phyloP scores from a whole-genome alignment of 2,888 invertebrate genomes.

The Physocephala rufipes region DNA sequence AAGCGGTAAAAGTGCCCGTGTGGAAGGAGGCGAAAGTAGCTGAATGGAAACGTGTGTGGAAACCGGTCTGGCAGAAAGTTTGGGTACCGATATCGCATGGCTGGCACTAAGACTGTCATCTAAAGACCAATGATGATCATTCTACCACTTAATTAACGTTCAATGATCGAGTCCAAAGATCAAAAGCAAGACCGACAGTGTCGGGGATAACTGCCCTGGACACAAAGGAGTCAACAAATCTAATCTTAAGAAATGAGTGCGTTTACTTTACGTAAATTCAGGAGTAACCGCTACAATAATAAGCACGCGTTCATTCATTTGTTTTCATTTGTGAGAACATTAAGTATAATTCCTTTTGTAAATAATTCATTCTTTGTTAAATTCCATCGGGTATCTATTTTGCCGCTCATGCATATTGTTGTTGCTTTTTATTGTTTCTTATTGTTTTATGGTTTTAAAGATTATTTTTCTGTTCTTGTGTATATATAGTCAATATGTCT shows the following conservation, averaged over 20 bases:
- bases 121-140: neutral
- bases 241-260: too few relatives aligned
- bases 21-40: conserved; percentile 68
- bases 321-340: neutral
- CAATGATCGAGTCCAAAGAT: too few relatives aligned
- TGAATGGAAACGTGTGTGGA: conserved; percentile 78
- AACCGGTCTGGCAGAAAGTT: conserved; percentile 78
- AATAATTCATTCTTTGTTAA: conserved; percentile 20
- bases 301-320: neutral
- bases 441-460: conserved; percentile 5
- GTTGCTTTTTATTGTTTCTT: neutral
- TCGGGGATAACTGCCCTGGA: neutral
- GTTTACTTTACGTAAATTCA: too few relatives aligned
- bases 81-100: conserved; percentile 80
- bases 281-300: neutral
- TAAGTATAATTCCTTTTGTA: conserved; percentile 20
- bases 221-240: neutral
- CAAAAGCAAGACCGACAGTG: too few relatives aligned
- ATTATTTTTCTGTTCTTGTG: conserved; percentile 15
- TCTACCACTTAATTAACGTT: too few relatives aligned
- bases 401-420: too few relatives aligned
- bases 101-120: conserved; percentile 56
- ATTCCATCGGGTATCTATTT: neutral
- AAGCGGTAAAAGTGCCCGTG: conserved; percentile 76
- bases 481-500: conserved; percentile 27